phyloP scores from a whole-genome alignment of 1,140 invertebrate species.

The Drosophila quadrilineata region DNA sequence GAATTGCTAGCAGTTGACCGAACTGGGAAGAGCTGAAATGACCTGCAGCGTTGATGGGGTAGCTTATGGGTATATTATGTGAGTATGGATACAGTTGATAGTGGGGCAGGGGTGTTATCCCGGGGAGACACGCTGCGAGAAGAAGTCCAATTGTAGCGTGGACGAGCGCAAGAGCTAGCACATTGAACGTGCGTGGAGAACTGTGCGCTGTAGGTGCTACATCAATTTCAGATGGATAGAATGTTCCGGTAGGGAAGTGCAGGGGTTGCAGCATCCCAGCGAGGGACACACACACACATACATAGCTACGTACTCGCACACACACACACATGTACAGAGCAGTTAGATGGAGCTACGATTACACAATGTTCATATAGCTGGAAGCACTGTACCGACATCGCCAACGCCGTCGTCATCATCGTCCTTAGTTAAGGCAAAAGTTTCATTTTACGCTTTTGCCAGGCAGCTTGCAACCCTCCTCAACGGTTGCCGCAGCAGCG shows the following conservation, averaged over 20 bases:
- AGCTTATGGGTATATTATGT: neutral
- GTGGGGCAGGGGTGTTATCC: neutral
- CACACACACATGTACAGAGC: neutral
- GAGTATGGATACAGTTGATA: neutral
- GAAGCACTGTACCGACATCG: conserved; percentile 47
- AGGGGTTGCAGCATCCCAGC: conserved; percentile 44
- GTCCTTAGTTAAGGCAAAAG: conserved; percentile 57
- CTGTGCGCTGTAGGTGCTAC: conserved; percentile 63
- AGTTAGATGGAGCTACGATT: conserved; percentile 49
- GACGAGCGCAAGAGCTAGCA: conserved; percentile 8
- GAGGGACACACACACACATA: conserved; percentile 38
- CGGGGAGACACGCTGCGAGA: neutral
- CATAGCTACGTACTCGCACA: conserved; percentile 21
- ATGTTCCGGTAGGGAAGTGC: conserved; percentile 20
- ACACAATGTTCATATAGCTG: conserved; percentile 58
- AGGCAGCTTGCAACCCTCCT: conserved; percentile 34
- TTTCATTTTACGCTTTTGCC: conserved; percentile 58
- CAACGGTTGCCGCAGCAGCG: neutral
- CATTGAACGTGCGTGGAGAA: conserved; percentile 57
- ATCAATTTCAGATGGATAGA: conserved; percentile 71
- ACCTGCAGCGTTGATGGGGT: conserved; percentile 44
- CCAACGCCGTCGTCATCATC: conserved; percentile 29
- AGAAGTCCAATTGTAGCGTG: conserved; percentile 16
- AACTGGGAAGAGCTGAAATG: conserved; percentile 48
- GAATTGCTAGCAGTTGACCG: conserved; percentile 5